Evolutionary conservation across 2,797 vertebrate genomes (phyloP).

Genomic region (Xerus rutilus): DNA sequence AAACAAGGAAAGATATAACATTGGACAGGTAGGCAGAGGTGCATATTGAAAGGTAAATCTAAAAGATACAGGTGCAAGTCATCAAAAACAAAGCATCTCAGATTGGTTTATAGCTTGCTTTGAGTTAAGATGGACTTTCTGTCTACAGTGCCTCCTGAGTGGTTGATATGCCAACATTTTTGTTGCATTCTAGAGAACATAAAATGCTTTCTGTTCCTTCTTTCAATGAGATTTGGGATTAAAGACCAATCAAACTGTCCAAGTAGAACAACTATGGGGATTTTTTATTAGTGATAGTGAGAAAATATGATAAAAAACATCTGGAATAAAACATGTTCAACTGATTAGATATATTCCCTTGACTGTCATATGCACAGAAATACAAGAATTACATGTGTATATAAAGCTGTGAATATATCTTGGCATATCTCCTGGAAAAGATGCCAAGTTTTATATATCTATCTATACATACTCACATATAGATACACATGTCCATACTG

Average conservation of each 20-base stretch:
- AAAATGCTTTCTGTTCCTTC: conserved; percentile 74
- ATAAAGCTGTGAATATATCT: conserved; percentile 84
- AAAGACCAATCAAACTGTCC: conserved; percentile 77
- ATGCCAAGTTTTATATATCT: conserved; percentile 83
- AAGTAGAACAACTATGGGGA: conserved; percentile 77
- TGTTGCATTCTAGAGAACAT: conserved; percentile 71
- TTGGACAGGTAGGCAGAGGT: not conserved
- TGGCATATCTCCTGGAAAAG: conserved; percentile 82
- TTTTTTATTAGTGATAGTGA: conserved; percentile 83
- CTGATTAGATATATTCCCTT: conserved; percentile 83
- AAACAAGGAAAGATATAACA: not conserved
- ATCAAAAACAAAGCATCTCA: conserved; percentile 52
- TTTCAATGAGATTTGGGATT: conserved; percentile 72
- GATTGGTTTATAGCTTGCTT: conserved; percentile 72
- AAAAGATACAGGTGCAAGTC: not conserved
- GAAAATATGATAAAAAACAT: conserved; percentile 83
- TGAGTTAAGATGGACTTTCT: conserved; percentile 71
- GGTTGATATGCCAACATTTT: conserved; percentile 64
- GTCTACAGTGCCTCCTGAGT: not conserved
- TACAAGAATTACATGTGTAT: conserved; percentile 84
- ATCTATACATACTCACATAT: conserved; percentile 69
- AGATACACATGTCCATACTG: conserved; percentile 72
- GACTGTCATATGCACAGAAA: conserved; percentile 77
- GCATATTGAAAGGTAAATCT: conserved; percentile 56
- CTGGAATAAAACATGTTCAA: conserved; percentile 81